phyloP scores from a whole-genome alignment of 2,113 vertebrate species.

The Pygoscelis adeliae region DNA sequence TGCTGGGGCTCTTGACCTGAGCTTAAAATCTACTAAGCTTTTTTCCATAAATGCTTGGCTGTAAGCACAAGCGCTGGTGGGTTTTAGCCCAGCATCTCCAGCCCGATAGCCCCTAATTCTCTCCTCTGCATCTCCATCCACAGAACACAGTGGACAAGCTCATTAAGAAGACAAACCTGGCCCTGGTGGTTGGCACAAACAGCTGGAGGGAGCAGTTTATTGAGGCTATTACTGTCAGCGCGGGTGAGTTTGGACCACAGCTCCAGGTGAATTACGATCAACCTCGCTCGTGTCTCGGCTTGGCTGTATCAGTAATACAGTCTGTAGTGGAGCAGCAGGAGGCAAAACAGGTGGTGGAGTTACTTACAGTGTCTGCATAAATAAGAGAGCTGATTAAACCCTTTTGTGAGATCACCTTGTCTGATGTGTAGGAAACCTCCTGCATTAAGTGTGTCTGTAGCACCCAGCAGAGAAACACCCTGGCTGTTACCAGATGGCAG shows the following conservation, averaged over 20 bases:
- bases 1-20: slow-evolving; percentile 2
- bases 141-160: slow-evolving; percentile 97
- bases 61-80: background rate
- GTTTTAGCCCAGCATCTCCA: background rate
- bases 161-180: slow-evolving; percentile 98
- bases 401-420: background rate
- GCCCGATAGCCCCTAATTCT: background rate
- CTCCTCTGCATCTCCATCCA: slow-evolving; percentile 13
- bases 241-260: slow-evolving; percentile 82
- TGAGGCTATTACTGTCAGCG: slow-evolving; percentile 94
- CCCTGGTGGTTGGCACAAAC: slow-evolving; percentile 93
- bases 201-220: slow-evolving; percentile 97
- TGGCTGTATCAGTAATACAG: background rate
- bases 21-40: slow-evolving; percentile 10
- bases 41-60: background rate
- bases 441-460: background rate
- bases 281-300: background rate
- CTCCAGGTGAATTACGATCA: background rate
- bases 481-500: background rate
- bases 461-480: background rate
- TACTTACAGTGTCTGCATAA: background rate
- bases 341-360: background rate
- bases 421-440: background rate
- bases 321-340: background rate
- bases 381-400: background rate